These are phyloP conservation scores for Drosophila neotestacea DNA, from an alignment of 2,888 invertebrate species.

Conservation along the genomic window DNA sequence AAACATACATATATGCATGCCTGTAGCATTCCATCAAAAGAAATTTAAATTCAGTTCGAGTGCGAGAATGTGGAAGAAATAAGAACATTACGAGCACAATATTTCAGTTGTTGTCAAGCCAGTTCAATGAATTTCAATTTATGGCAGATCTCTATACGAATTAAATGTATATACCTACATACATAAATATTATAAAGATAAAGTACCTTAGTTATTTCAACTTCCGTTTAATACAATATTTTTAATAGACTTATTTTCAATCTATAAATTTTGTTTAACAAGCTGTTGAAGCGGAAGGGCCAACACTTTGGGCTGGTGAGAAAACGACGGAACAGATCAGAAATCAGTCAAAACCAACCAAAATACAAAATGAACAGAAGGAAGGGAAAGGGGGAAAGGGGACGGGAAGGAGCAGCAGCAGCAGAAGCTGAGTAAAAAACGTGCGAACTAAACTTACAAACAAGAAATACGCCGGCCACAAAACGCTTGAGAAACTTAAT, in stretches of 20 bases:
- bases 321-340: slow-evolving; percentile 16
- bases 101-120: slow-evolving; percentile 10
- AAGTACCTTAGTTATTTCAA: background rate
- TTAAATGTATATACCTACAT: background rate
- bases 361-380: slow-evolving; percentile 43
- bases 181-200: background rate
- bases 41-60: slow-evolving; percentile 72
- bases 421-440: slow-evolving; percentile 59
- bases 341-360: slow-evolving; percentile 23
- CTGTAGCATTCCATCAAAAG: slow-evolving; percentile 20
- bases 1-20: slow-evolving; percentile 15
- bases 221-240: slow-evolving; percentile 23
- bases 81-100: slow-evolving; percentile 31
- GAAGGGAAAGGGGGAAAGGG: slow-evolving; percentile 29
- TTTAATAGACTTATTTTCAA: slow-evolving; percentile 21
- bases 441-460: slow-evolving; percentile 77
- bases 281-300: slow-evolving; percentile 39
- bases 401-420: background rate
- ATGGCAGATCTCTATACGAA: background rate
- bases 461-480: slow-evolving; percentile 57
- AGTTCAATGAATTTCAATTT: slow-evolving; percentile 3
- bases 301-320: slow-evolving; percentile 13
- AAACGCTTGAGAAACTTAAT: slow-evolving; percentile 76
- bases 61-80: slow-evolving; percentile 35
- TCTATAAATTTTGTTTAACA: slow-evolving; percentile 9